A percentile compares a stretch with the other conserved stretches of the same genome.
Evolutionary conservation across 2,797 vertebrate genomes (phyloP).

Genomic region (Falco rusticolus): DNA sequence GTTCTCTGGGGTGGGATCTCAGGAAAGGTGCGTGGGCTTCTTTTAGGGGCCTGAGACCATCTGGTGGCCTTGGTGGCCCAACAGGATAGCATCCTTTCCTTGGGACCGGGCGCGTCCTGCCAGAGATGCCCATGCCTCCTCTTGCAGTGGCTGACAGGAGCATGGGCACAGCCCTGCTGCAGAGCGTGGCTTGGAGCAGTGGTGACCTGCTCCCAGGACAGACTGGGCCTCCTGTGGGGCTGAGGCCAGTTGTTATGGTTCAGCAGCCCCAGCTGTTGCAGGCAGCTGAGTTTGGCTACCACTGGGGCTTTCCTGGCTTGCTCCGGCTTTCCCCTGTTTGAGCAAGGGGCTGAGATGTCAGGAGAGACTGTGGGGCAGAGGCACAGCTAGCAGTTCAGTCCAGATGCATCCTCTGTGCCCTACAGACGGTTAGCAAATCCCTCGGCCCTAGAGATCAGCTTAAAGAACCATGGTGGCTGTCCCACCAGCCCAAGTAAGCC

Average conservation of each 20-base stretch:
- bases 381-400: background rate
- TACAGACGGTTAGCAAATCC: background rate
- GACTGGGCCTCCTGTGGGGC: background rate
- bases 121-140: rapidly evolving
- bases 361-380: background rate
- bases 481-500: background rate
- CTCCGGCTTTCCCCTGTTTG: background rate
- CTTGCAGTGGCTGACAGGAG: background rate
- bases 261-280: background rate
- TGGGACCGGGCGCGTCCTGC: rapidly evolving
- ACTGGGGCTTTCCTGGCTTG: background rate
- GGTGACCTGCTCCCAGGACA: background rate
- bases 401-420: rapidly evolving
- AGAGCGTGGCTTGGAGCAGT: background rate
- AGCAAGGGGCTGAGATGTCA: background rate
- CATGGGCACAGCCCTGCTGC: rapidly evolving
- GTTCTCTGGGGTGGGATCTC: background rate
- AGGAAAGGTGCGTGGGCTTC: background rate
- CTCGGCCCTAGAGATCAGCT: background rate
- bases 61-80: background rate
- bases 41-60: background rate
- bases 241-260: constrained; percentile 10
- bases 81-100: background rate
- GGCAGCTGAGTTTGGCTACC: background rate
- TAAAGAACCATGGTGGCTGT: background rate